A percentile compares a stretch with the other conserved stretches of the same genome.
Conservation (phyloP, 92 coral and sea anemone genomes). For the Metridium senile region DNA sequence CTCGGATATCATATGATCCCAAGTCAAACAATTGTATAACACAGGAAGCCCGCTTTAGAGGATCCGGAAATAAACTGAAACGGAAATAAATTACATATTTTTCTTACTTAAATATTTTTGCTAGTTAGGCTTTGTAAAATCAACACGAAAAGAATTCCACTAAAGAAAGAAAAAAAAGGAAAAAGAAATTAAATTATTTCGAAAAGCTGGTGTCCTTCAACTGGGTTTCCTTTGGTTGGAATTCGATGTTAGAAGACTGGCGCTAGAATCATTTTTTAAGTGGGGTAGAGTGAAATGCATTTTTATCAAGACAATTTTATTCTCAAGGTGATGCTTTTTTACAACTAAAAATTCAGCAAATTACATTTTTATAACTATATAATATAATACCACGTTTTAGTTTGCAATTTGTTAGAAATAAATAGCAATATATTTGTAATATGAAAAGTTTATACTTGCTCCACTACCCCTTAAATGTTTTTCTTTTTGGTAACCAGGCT, state of each 20-base stretch:
- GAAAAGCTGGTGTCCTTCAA: too few species aligned
- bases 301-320: background rate
- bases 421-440: background rate
- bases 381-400: too few species aligned
- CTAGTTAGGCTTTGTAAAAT: too few species aligned
- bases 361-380: too few species aligned
- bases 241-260: background rate
- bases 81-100: too few species aligned
- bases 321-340: too few species aligned
- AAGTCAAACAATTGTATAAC: too few species aligned
- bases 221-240: background rate
- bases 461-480: background rate
- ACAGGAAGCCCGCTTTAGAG: constrained; percentile 21
- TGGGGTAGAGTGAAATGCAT: background rate
- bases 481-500: background rate
- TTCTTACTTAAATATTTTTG: background rate
- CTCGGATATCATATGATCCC: too few species aligned
- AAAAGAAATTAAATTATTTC: too few species aligned
- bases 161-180: background rate
- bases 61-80: background rate
- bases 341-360: background rate
- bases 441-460: background rate
- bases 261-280: background rate
- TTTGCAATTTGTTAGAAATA: too few species aligned
- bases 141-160: too few species aligned